Conservation (phyloP, 1,140 invertebrate genomes). For the Cephus cinctus region DNA sequence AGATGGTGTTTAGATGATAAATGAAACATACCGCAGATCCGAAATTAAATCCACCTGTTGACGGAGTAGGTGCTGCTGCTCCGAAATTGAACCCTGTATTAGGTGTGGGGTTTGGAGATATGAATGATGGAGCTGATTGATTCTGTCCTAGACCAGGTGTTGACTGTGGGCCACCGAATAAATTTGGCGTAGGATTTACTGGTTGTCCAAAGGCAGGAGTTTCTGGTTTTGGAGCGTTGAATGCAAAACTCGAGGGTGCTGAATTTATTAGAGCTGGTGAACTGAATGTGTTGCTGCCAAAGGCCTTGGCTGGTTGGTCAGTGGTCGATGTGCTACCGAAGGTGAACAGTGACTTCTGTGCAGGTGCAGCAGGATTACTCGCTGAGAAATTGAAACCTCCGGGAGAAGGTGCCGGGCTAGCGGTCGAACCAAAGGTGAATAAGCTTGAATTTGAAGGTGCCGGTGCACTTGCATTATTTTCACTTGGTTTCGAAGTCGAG, state of each 20-base stretch:
- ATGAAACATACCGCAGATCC: slow-evolving; percentile 11
- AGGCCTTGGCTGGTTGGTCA: slow-evolving; percentile 18
- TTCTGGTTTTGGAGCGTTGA: slow-evolving; percentile 39
- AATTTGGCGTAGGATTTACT: slow-evolving; percentile 13
- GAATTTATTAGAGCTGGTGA: slow-evolving; percentile 16
- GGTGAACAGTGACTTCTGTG: slow-evolving; percentile 26
- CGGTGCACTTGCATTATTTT: neutral
- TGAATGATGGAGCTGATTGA: slow-evolving; percentile 24
- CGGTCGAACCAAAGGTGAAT: slow-evolving; percentile 31
- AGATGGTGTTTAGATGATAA: neutral
- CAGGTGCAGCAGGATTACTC: slow-evolving; percentile 10
- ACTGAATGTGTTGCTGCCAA: slow-evolving; percentile 20
- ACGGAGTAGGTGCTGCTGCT: slow-evolving; percentile 15
- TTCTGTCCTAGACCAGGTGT: slow-evolving; percentile 11
- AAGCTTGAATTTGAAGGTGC: slow-evolving; percentile 11
- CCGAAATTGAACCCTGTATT: slow-evolving; percentile 39
- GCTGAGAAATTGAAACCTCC: slow-evolving; percentile 28
- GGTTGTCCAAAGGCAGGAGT: slow-evolving; percentile 34
- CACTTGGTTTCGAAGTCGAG: slow-evolving; percentile 17
- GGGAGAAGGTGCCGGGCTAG: slow-evolving; percentile 9
- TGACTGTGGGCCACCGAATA: slow-evolving; percentile 38
- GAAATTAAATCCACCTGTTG: slow-evolving; percentile 40
- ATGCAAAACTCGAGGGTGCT: slow-evolving; percentile 27
- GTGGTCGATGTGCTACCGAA: slow-evolving; percentile 17
- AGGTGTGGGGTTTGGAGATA: slow-evolving; percentile 22